Percentiles rank a stretch among this genome's conserved stretches.
Conservation (phyloP, 2,797 vertebrate genomes). For the Poeciliopsis paucimaculata region DNA sequence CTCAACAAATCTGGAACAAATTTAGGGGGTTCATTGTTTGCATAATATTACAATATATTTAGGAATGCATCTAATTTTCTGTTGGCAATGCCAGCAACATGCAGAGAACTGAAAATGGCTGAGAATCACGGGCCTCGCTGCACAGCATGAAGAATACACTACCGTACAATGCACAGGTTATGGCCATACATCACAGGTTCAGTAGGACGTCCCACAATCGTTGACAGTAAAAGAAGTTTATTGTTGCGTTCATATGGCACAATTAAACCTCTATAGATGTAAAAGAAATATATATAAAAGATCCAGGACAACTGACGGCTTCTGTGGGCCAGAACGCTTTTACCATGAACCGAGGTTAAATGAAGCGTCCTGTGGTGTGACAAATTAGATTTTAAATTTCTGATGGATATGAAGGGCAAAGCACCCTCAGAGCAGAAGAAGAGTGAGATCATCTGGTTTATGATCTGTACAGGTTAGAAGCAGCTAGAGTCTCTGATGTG, state of each 20-base stretch:
- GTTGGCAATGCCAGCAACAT: neutral
- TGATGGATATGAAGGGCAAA: neutral
- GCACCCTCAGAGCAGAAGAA: neutral
- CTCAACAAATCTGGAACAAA: neutral
- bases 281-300: neutral
- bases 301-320: neutral
- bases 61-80: neutral
- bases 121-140: neutral
- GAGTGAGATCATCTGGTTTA: neutral
- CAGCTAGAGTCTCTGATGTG: neutral
- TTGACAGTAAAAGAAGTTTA: neutral
- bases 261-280: neutral
- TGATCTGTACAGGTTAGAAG: neutral
- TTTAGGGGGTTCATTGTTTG: neutral
- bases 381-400: neutral
- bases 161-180: neutral
- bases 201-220: neutral
- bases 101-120: neutral
- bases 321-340: neutral
- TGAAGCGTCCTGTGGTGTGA: conserved; percentile 2
- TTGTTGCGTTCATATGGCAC: neutral
- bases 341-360: neutral
- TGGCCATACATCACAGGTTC: neutral
- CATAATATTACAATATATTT: neutral
- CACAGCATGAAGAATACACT: neutral